phyloP scores from a whole-genome alignment of 2,113 vertebrate species.

The Hemichromis elongatus region DNA sequence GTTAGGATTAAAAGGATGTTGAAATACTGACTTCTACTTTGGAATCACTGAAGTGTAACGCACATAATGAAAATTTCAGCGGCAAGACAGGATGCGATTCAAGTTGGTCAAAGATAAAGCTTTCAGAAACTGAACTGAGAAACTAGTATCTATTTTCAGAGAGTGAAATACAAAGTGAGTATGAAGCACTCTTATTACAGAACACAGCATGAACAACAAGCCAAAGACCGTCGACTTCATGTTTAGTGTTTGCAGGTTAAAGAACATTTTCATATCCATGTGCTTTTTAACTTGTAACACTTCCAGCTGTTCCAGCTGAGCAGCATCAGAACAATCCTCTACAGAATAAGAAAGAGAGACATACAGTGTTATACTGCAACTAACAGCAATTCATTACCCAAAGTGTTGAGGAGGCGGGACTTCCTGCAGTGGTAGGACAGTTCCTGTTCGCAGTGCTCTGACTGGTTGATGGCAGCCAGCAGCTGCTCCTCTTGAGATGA shows the following conservation, averaged over 20 bases:
- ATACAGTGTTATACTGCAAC: neutral
- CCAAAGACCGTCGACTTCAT: neutral
- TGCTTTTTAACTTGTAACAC: neutral
- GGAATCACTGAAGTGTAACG: neutral
- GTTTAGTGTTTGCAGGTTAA: neutral
- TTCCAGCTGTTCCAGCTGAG: neutral
- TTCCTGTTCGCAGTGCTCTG: conserved; percentile 89
- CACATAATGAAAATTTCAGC: neutral
- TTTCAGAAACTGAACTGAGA: neutral
- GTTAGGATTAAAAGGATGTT: neutral
- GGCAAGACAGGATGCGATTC: accelerated
- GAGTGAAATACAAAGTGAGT: neutral
- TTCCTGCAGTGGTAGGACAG: conserved; percentile 90
- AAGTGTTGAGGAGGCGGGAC: conserved; percentile 84
- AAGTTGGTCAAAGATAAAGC: neutral
- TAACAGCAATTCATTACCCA: conserved; percentile 64
- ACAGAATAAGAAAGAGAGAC: neutral
- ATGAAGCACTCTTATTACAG: neutral
- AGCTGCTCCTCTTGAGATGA: conserved; percentile 81
- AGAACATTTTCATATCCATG: neutral
- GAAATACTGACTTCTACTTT: neutral
- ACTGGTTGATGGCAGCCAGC: conserved; percentile 77
- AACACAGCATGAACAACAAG: neutral
- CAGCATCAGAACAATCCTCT: accelerated
- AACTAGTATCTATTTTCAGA: neutral